Percentiles rank a stretch among this genome's conserved stretches.
These are phyloP conservation scores for Hypena proboscidalis DNA, from an alignment of 2,888 invertebrate species.

Conservation along the genomic window DNA sequence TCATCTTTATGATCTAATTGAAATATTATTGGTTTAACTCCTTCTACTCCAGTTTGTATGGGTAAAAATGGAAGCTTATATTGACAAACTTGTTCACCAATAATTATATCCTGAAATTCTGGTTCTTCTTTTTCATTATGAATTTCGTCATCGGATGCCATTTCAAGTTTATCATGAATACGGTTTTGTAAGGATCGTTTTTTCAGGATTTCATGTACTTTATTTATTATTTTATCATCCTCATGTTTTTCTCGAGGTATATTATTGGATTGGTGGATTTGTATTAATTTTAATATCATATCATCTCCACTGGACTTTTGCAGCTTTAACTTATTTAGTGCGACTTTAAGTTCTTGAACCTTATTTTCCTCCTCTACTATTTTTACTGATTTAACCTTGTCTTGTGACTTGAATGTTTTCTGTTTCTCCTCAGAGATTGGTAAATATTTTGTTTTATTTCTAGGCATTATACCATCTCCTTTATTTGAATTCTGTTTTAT, in stretches of 20 bases:
- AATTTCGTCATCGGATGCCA: too few species aligned
- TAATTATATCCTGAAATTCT: constrained; percentile 49
- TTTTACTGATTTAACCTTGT: too few species aligned
- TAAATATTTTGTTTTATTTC: constrained; percentile 4
- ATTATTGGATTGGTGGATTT: constrained; percentile 49
- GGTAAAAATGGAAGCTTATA: constrained; percentile 34
- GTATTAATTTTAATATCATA: constrained; percentile 49
- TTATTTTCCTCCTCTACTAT: constrained; percentile 23
- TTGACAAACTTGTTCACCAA: constrained; percentile 58
- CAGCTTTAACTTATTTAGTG: constrained; percentile 46
- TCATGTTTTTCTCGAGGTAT: too few species aligned
- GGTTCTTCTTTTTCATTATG: not conserved
- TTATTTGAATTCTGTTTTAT: constrained; percentile 2
- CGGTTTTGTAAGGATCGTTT: too few species aligned
- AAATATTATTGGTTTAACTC: constrained; percentile 46
- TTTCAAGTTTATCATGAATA: too few species aligned
- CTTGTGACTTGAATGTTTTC: too few species aligned
- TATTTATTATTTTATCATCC: too few species aligned
- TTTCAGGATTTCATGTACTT: too few species aligned
- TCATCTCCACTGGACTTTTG: constrained; percentile 44
- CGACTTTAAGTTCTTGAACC: constrained; percentile 40
- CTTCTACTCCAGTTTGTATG: constrained; percentile 30
- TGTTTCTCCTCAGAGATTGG: constrained; percentile 5
- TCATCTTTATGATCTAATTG: constrained; percentile 40
- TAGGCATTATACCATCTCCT: constrained; percentile 8